Evolutionary conservation across 2,888 invertebrate species (phyloP).

Genomic region (Catocala fraxini): DNA sequence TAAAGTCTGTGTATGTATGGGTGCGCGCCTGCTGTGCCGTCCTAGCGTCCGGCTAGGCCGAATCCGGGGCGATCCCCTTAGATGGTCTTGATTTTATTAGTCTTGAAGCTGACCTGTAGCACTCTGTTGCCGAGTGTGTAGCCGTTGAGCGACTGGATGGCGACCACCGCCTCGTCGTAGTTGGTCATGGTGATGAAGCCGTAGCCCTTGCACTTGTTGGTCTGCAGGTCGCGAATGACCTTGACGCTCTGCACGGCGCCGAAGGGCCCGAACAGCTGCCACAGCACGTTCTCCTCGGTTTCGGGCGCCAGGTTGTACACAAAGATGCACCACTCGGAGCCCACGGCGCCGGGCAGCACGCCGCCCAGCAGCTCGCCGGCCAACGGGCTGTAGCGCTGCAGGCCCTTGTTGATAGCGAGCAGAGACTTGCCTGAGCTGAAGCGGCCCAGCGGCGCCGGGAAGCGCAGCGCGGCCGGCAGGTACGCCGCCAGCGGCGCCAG

Average conservation of each 20-base stretch:
- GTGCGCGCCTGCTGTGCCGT: conserved; percentile 86
- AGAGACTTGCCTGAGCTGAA: conserved; percentile 96
- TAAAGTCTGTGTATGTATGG: conserved; percentile 74
- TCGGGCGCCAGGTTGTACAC: conserved; percentile 98
- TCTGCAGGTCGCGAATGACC: conserved; percentile 96
- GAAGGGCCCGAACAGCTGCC: conserved; percentile 98
- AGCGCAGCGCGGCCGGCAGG: conserved; percentile 91
- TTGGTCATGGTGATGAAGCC: conserved; percentile 98
- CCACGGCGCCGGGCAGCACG: conserved; percentile 92
- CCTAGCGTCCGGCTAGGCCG: conserved; percentile 83
- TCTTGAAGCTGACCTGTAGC: conserved; percentile 97
- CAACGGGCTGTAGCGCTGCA: conserved; percentile 94
- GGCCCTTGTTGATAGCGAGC: conserved; percentile 93
- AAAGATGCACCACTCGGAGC: conserved; percentile 96
- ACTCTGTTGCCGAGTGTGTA: conserved; percentile 96
- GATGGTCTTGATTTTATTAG: conserved; percentile 92
- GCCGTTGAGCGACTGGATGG: conserved; percentile 97
- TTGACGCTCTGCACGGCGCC: conserved; percentile 97
- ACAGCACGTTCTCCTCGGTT: conserved; percentile 97
- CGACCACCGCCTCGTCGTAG: conserved; percentile 97
- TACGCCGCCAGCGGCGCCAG: conserved; percentile 95
- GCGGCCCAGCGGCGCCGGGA: conserved; percentile 90
- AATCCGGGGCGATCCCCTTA: conserved; percentile 81
- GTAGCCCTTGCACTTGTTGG: conserved; percentile 98
- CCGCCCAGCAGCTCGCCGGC: conserved; percentile 94